These are phyloP conservation scores for Eriocheir sinensis DNA, from an alignment of 1,140 invertebrate genomes.

Conservation along the genomic window DNA sequence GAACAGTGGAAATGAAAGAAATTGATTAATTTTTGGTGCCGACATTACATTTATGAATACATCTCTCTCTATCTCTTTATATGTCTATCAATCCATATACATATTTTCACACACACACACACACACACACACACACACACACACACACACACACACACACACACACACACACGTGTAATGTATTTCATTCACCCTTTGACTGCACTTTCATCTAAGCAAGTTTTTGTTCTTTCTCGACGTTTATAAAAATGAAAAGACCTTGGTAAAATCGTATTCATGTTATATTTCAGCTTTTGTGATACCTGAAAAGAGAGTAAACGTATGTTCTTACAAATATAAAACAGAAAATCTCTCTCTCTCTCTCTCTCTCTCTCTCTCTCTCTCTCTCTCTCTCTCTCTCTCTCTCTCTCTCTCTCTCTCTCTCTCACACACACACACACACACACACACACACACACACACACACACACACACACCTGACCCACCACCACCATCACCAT, in stretches of 20 bases:
- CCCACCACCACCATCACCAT: background rate
- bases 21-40: background rate
- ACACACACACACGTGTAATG: no score
- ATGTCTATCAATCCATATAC: background rate
- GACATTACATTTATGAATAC: background rate
- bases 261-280: no score
- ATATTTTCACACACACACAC: background rate
- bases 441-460: no score
- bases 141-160: no score
- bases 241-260: no score
- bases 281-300: no score
- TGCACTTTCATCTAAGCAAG: no score
- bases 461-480: no score
- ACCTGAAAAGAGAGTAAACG: no score
- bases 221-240: no score
- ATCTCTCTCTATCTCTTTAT: background rate
- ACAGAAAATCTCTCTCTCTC: background rate
- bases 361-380: constrained; percentile 20
- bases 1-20: background rate
- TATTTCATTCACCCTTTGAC: no score
- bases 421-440: background rate
- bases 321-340: no score
- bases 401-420: background rate
- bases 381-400: constrained; percentile 22
- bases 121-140: background rate